Percentiles rank a stretch among this genome's conserved stretches.
Evolutionary conservation across 2,797 vertebrate species (phyloP).

Genomic region (Melopsittacus undulatus): DNA sequence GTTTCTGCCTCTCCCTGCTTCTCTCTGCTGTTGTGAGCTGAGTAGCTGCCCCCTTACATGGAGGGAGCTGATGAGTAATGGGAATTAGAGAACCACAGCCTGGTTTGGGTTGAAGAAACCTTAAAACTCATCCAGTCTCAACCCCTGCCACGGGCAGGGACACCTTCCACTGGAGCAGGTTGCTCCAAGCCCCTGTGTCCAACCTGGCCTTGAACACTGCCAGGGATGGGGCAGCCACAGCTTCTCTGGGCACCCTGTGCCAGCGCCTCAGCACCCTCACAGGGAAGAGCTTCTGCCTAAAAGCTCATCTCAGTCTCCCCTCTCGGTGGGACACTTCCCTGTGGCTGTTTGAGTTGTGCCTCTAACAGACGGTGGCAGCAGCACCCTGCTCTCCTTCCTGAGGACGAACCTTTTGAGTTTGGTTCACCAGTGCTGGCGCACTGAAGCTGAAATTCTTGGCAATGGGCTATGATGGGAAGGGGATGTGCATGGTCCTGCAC

Average conservation of each 20-base stretch:
- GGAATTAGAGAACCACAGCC: not conserved
- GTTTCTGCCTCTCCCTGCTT: not conserved
- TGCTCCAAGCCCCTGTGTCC: too few species aligned
- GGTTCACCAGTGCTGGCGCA: not conserved
- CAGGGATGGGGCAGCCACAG: too few species aligned
- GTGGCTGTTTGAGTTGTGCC: not conserved
- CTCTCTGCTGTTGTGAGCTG: not conserved
- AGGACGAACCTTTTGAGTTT: not conserved
- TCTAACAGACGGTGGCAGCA: not conserved
- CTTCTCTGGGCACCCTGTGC: too few species aligned
- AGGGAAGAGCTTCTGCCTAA: not conserved
- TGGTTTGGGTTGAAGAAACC: not conserved
- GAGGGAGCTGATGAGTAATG: not conserved
- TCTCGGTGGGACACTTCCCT: not conserved
- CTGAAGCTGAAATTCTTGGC: not conserved
- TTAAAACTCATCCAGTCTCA: not conserved
- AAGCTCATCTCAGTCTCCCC: not conserved
- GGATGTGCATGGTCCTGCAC: accelerated
- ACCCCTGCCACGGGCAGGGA: not conserved
- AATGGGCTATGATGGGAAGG: not conserved
- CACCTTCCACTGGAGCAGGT: too few species aligned
- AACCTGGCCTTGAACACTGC: too few species aligned
- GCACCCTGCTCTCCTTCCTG: not conserved
- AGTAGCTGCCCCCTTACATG: not conserved
- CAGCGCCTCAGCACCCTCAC: not conserved